Conservation (phyloP, 2,797 vertebrate genomes). For the Sebastiscus albofasciatus region DNA sequence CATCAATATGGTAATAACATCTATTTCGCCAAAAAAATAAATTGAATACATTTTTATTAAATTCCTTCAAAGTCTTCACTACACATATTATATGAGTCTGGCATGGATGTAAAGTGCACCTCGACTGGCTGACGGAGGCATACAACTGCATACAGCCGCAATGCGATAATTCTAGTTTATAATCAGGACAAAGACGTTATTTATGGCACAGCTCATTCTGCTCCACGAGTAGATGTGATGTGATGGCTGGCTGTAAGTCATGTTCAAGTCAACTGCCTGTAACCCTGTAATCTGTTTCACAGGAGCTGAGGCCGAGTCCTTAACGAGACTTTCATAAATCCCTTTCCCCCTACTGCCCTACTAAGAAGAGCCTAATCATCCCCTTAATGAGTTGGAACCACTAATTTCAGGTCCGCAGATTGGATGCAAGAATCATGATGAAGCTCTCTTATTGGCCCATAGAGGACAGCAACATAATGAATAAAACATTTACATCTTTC, state of each 20-base stretch:
- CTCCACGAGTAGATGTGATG: conserved; percentile 4
- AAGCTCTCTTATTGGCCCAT: conserved; percentile 29
- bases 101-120: background rate
- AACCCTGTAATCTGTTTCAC: conserved; percentile 41
- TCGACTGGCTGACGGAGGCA: background rate
- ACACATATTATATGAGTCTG: background rate
- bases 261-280: conserved; percentile 26
- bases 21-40: background rate
- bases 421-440: conserved; percentile 45
- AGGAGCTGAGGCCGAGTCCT: conserved; percentile 13
- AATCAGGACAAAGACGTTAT: conserved; percentile 39
- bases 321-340: conserved; percentile 58
- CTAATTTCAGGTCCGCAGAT: conserved; percentile 55
- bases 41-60: background rate
- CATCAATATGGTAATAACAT: background rate
- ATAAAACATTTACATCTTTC: conserved; percentile 36
- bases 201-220: conserved; percentile 30
- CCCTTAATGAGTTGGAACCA: conserved; percentile 70
- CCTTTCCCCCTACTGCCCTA: conserved; percentile 23
- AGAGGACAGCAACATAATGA: conserved; percentile 40
- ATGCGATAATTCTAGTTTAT: background rate
- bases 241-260: conserved; percentile 16
- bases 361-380: conserved; percentile 66
- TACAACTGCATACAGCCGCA: background rate
- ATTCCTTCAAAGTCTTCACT: background rate